Percentiles rank a stretch among this genome's conserved stretches.
phyloP scores from a whole-genome alignment of 2,888 invertebrate genomes.

The Mechanitis messenoides region DNA sequence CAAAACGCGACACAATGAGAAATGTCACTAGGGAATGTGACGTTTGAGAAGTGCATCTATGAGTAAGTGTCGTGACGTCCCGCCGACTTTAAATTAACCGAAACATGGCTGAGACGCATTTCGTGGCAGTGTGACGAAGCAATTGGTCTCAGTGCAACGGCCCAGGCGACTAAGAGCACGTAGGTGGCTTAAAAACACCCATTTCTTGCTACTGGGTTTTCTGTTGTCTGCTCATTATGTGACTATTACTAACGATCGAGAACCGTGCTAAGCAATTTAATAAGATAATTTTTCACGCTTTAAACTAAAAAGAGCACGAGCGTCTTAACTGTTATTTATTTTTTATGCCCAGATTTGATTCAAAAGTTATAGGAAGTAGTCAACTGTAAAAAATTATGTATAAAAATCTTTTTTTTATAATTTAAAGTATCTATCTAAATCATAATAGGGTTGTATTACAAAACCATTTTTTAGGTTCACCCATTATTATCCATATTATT shows the following conservation, averaged over 20 bases:
- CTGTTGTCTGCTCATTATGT: conserved; percentile 67
- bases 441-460: no score
- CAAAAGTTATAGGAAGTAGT: neutral
- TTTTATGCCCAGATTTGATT: neutral
- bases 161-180: conserved; percentile 51
- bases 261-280: conserved; percentile 59
- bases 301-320: conserved; percentile 51
- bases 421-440: conserved; percentile 6
- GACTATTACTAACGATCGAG: conserved; percentile 61
- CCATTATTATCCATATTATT: no score
- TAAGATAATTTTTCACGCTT: conserved; percentile 66
- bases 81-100: conserved; percentile 71
- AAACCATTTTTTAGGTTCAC: no score
- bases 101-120: conserved; percentile 61
- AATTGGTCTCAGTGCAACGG: conserved; percentile 64
- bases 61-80: conserved; percentile 61
- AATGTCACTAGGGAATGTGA: conserved; percentile 52
- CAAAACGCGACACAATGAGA: conserved; percentile 56
- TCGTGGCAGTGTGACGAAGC: conserved; percentile 65
- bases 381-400: neutral
- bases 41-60: conserved; percentile 46
- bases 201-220: conserved; percentile 59
- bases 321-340: conserved; percentile 32
- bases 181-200: conserved; percentile 66
- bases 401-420: neutral